These are phyloP conservation scores for Percopsis transmontana DNA, from an alignment of 2,113 vertebrate species.

Conservation along the genomic window DNA sequence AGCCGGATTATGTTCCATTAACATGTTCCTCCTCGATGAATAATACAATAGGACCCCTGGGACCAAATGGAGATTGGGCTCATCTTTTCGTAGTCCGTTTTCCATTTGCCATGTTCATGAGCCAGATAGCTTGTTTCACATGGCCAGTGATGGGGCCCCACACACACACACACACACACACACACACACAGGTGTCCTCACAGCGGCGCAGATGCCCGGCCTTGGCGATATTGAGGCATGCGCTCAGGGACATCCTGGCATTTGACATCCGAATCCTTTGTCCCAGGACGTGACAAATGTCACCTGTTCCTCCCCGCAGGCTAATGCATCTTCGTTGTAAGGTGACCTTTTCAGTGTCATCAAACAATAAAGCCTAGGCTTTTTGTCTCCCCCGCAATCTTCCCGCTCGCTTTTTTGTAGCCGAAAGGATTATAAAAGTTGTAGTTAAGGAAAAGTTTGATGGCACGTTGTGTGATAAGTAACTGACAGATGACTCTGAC, in stretches of 20 bases:
- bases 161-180: background rate
- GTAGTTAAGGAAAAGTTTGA: slow-evolving; percentile 18
- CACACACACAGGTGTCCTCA: slow-evolving; percentile 6
- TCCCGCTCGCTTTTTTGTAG: background rate
- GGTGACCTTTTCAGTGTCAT: slow-evolving; percentile 41
- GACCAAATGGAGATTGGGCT: slow-evolving; percentile 49
- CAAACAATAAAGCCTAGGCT: slow-evolving; percentile 7
- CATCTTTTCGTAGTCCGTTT: slow-evolving; percentile 33
- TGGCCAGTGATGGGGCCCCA: slow-evolving; percentile 18
- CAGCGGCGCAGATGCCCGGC: slow-evolving; percentile 1
- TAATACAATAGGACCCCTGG: slow-evolving; percentile 51
- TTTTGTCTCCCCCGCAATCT: background rate
- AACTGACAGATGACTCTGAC: slow-evolving; percentile 17
- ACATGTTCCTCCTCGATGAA: slow-evolving; percentile 38
- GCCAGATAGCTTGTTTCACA: background rate
- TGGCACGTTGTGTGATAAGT: slow-evolving; percentile 18
- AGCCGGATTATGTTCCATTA: slow-evolving; percentile 56
- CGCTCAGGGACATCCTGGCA: slow-evolving; percentile 33
- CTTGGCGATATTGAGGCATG: background rate
- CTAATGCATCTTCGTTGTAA: slow-evolving; percentile 13
- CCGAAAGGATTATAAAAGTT: slow-evolving; percentile 1
- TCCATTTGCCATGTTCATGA: slow-evolving; percentile 29
- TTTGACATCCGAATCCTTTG: slow-evolving; percentile 29
- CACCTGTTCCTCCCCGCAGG: slow-evolving; percentile 26
- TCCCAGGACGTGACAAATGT: slow-evolving; percentile 38